Conservation (phyloP, 1,140 invertebrate genomes). For the Gonatopus flavifemur region DNA sequence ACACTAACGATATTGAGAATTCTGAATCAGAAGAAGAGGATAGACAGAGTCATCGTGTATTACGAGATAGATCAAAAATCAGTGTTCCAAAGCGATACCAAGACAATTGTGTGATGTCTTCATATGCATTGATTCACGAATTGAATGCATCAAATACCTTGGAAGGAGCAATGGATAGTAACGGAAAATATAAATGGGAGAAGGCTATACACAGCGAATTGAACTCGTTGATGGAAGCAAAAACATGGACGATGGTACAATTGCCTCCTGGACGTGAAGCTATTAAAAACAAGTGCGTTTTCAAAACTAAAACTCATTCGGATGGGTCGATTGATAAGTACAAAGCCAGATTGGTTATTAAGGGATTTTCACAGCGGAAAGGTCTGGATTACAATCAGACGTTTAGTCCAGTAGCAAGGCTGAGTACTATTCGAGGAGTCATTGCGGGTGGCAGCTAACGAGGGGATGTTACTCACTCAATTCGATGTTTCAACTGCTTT, state of each 20-base stretch:
- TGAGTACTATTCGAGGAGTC: neutral
- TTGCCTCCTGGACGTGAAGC: slow-evolving; percentile 29
- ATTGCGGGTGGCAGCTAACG: neutral
- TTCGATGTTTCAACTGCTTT: neutral
- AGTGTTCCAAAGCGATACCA: no score
- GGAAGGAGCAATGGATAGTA: slow-evolving; percentile 31
- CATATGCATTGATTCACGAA: no score
- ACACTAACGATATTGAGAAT: no score
- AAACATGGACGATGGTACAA: slow-evolving; percentile 40
- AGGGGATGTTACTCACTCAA: neutral
- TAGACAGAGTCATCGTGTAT: no score
- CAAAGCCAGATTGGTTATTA: slow-evolving; percentile 26
- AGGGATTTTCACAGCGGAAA: slow-evolving; percentile 26
- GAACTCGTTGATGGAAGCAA: slow-evolving; percentile 35
- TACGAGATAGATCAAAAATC: no score
- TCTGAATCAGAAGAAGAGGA: no score
- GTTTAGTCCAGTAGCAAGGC: slow-evolving; percentile 21
- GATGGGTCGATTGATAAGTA: slow-evolving; percentile 1
- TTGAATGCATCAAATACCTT: neutral
- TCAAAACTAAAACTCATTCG: slow-evolving; percentile 7
- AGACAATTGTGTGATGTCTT: no score
- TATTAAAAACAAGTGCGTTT: slow-evolving; percentile 39
- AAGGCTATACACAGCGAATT: slow-evolving; percentile 44
- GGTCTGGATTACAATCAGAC: slow-evolving; percentile 35
- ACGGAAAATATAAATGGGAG: slow-evolving; percentile 30